phyloP scores from a whole-genome alignment of 2,797 vertebrate genomes.

The Hoplostethus atlanticus region DNA sequence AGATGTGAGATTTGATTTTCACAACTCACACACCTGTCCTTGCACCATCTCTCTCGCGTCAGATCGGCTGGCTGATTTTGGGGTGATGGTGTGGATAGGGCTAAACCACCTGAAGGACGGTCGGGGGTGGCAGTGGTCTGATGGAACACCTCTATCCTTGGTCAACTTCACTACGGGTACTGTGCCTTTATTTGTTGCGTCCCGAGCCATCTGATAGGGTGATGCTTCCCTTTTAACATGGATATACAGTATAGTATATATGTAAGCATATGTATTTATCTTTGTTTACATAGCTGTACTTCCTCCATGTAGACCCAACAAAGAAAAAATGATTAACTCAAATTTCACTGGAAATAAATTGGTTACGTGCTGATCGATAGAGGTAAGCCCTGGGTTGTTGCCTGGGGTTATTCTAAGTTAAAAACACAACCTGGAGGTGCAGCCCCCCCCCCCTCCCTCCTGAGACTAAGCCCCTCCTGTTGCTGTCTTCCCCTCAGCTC shows the following conservation, averaged over 20 bases:
- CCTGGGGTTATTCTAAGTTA: too few relatives aligned
- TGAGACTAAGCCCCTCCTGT: background rate
- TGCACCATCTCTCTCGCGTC: conserved; percentile 37
- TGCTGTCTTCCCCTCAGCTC: conserved; percentile 77
- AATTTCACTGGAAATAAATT: too few relatives aligned
- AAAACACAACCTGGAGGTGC: background rate
- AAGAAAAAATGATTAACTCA: too few relatives aligned
- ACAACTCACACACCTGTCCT: background rate
- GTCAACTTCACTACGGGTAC: conserved; percentile 88
- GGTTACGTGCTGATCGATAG: too few relatives aligned
- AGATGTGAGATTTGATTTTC: background rate
- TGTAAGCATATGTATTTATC: background rate
- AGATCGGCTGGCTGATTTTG: conserved; percentile 88
- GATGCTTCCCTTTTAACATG: background rate
- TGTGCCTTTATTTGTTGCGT: conserved; percentile 2
- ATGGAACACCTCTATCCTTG: conserved; percentile 87
- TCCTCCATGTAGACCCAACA: too few relatives aligned
- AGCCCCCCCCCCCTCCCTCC: too few relatives aligned
- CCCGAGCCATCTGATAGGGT: background rate
- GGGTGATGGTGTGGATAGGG: conserved; percentile 90
- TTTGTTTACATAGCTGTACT: background rate
- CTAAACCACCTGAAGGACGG: conserved; percentile 89
- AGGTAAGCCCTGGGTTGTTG: too few relatives aligned
- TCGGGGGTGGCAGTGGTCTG: conserved; percentile 95
- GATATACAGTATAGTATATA: background rate